Conservation (phyloP, 35 echinoderm and acorn worm species). For the Eucidaris tribuloides region DNA sequence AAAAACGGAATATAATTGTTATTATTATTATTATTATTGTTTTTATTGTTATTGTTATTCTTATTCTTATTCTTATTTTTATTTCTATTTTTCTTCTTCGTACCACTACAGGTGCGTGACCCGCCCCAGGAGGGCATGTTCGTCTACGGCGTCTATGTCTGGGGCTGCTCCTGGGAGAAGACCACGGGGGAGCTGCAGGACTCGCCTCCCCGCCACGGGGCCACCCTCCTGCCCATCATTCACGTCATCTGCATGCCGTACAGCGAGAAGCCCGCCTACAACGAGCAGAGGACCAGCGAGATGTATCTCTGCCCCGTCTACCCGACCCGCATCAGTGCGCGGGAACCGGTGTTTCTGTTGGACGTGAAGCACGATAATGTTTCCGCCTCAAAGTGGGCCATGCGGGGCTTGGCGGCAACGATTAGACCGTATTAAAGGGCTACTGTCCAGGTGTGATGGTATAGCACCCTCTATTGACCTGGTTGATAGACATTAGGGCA, state of each 20-base stretch:
- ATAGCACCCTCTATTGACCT: too few relatives aligned
- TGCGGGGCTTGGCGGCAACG: constrained; percentile 82
- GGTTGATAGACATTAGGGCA: too few relatives aligned
- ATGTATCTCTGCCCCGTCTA: constrained; percentile 89
- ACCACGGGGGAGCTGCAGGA: constrained; percentile 96
- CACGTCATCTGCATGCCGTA: constrained; percentile 72
- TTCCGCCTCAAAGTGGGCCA: constrained; percentile 73
- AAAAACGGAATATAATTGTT: too few relatives aligned
- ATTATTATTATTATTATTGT: too few relatives aligned
- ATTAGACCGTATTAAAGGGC: constrained; percentile 93
- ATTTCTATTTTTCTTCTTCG: too few relatives aligned
- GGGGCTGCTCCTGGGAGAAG: constrained; percentile 99
- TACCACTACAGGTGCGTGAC: constrained; percentile 72
- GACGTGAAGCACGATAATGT: constrained; percentile 91
- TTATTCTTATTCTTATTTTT: too few relatives aligned
- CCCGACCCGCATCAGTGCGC: constrained; percentile 71
- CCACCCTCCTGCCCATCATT: constrained; percentile 94
- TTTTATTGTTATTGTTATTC: too few relatives aligned
- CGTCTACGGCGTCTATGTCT: constrained; percentile 98
- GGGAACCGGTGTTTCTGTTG: constrained; percentile 80
- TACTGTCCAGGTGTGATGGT: too few relatives aligned
- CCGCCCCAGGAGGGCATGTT: constrained; percentile 99
- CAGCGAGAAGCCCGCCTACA: constrained; percentile 52
- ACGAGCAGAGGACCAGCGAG: constrained; percentile 46
- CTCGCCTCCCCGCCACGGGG: constrained; percentile 75